A percentile compares a stretch with the other conserved stretches of the same genome.
Evolutionary conservation across 2,797 vertebrate genomes (phyloP).

Genomic region (Potorous gilbertii): DNA sequence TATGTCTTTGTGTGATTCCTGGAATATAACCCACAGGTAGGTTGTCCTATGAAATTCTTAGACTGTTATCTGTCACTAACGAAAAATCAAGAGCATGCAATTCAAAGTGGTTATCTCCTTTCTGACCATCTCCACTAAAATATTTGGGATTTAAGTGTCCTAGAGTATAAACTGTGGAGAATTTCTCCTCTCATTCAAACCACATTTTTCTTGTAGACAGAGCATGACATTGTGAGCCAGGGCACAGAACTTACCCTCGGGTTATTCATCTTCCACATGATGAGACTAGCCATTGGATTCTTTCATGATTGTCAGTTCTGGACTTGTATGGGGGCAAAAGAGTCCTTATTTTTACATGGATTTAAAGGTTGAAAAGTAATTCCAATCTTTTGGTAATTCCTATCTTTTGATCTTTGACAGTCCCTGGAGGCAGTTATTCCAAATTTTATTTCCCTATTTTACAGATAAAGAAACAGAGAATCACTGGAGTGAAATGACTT

Average conservation of each 20-base stretch:
- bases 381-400: too few species aligned
- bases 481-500: neutral
- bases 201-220: neutral
- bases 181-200: constrained; percentile 28
- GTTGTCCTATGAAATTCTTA: neutral
- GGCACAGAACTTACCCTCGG: neutral
- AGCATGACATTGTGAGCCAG: constrained; percentile 3
- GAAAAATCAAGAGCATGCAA: neutral
- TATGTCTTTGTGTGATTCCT: neutral
- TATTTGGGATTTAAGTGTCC: constrained; percentile 31
- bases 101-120: neutral
- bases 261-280: neutral
- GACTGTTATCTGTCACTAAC: neutral
- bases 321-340: neutral
- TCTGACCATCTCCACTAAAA: constrained; percentile 25
- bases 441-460: neutral
- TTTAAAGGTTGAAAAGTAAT: neutral
- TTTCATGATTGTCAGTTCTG: neutral
- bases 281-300: neutral
- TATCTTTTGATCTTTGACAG: neutral
- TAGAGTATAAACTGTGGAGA: constrained; percentile 19
- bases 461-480: neutral
- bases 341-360: neutral
- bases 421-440: neutral
- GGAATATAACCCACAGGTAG: neutral